Base-by-base conservation (phyloP, 2,888 invertebrate genomes). In the Cremastinae sp. region DNA sequence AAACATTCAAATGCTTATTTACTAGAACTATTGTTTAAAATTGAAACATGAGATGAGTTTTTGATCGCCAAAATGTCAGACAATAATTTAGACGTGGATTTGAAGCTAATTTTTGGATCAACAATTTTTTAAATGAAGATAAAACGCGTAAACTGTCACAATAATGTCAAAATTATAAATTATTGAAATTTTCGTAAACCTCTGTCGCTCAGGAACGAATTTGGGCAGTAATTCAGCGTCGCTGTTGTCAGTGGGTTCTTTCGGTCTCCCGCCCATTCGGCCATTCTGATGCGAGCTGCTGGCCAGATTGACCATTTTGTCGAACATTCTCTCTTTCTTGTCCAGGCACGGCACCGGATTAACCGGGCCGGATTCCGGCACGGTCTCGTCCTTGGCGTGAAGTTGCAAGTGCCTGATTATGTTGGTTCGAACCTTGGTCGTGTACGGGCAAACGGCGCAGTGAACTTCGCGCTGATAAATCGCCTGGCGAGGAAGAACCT, bases 341-440 rank as follows among this genome's bases (percentile, higher is more conserved):
- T 94, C 94, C 41, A 96, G 90, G 85, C 94, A 95, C 0, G 95
- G 95, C 4, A 96, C 96, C 0, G 96, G 96, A 91, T 96, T 96
- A 0, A 96, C 93, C 0, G 95, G 95, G 10, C 94, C 94, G 0
- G 92, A 92, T 65, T 92, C 92, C 0, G 95, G 93, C 5, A 93
- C 94, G 0, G 91, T 91, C 56, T 90, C 87, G 79, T 92, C 92
- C 62, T 92, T 92, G 8, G 90, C 90, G 86, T 96, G 96, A 75
- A 92, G 88, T 80, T 92, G 92, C 74, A 96, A 88, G 84, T 95
- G 95, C 0, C 94, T 90, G 5, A 94, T 91, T 89, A 96, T 92
- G 84, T 96, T 96, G 10, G 93, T 91, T 0, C 94, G 91, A 2
- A 94, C 94, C 89, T 94, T 94, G 0, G 94, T 94, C 16, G 90